Conservation (phyloP, 2,888 invertebrate genomes). For the Dynastes maya region DNA sequence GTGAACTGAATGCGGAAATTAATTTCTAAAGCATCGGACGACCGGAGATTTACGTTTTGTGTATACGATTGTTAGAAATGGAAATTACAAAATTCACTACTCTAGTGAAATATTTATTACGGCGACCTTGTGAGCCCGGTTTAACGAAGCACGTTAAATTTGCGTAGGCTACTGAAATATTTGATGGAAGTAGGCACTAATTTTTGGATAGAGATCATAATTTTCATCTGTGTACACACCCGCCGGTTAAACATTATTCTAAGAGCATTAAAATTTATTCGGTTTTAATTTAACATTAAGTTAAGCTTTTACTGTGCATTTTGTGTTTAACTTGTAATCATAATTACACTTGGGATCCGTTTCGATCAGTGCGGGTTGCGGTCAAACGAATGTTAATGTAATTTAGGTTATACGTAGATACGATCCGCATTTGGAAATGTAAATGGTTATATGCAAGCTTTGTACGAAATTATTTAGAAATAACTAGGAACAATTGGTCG, state of each 20-base stretch:
- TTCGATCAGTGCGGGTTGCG: no score
- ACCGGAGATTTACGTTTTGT: constrained; percentile 42
- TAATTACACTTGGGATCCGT: no score
- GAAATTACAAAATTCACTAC: constrained; percentile 19
- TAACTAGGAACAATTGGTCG: no score
- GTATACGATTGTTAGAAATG: constrained; percentile 1
- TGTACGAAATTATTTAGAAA: no score
- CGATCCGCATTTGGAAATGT: no score
- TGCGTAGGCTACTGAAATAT: background rate
- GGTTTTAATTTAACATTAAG: background rate
- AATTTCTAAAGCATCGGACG: constrained; percentile 21
- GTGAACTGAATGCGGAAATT: constrained; percentile 37
- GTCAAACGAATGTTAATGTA: no score
- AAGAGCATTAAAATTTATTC: background rate
- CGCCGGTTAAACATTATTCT: background rate
- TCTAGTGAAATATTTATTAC: constrained; percentile 31
- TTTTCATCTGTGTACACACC: background rate
- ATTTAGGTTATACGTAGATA: no score
- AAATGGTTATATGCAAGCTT: no score
- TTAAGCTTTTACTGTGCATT: no score
- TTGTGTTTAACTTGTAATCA: no score
- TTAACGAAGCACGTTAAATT: constrained; percentile 2
- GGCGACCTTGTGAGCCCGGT: background rate
- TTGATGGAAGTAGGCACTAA: background rate
- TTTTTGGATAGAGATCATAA: constrained; percentile 5